phyloP scores from a whole-genome alignment of 2,888 invertebrate genomes.

The Tetranychus piercei region DNA sequence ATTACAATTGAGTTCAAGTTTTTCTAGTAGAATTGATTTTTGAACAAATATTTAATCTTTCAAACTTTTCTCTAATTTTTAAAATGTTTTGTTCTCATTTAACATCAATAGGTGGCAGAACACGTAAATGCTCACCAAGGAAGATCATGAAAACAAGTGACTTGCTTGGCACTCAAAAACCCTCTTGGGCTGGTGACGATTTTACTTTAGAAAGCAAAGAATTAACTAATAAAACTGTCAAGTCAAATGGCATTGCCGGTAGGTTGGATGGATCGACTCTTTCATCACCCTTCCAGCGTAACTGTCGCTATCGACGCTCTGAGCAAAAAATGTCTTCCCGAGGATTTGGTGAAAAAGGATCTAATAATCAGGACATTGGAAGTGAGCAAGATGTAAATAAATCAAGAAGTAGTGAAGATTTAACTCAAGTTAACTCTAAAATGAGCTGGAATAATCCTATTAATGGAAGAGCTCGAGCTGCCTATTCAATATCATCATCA shows the following conservation, averaged over 20 bases:
- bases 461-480: background rate
- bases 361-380: background rate
- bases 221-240: background rate
- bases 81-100: too few species aligned
- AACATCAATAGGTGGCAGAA: background rate
- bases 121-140: slow-evolving; percentile 5
- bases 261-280: background rate
- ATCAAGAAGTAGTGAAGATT: background rate
- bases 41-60: too few species aligned
- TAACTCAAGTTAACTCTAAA: background rate
- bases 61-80: too few species aligned
- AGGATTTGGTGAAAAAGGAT: background rate
- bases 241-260: background rate
- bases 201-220: background rate
- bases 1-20: too few species aligned
- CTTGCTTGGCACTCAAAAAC: background rate
- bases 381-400: background rate
- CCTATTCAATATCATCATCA: background rate
- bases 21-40: too few species aligned
- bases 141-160: slow-evolving; percentile 2
- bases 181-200: background rate
- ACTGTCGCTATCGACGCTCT: background rate
- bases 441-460: background rate
- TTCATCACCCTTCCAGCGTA: background rate
- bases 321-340: background rate